Evolutionary conservation across 2,797 vertebrate species (phyloP), one percentile per base, ranked within the genome.

Genomic region (Gallinago solitaria): DNA sequence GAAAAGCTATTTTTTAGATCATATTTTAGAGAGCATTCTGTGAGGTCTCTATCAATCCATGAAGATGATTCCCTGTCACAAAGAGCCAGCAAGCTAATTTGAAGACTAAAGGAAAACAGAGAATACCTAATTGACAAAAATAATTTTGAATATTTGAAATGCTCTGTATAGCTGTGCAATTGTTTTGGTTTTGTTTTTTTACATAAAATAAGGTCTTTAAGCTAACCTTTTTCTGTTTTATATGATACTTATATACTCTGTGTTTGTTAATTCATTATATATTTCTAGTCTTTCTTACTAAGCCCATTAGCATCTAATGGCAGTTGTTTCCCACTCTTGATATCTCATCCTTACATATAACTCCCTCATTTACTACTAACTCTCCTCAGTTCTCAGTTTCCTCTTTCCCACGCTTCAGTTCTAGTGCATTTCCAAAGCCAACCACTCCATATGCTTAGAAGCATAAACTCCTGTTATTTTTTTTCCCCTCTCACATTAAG

Each of bases 371-470:
- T 95, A 73, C 90, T 88, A 79, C 54, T 37, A 60, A 41, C 60
- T 78, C 47, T 47, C 37, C 19, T 82, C 39, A 63, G 33, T 28
- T 87, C 67, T 56, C 84, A 61, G 73, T 37, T 91, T 86, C 69
- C 70, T 79, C 74, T 90, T 95, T 81, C 59, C 63, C 87, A 87
- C 65, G 7, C 57, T 65, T 90, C 30, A 63, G 51, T 79, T 96
- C 83, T 30, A 93, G 69, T 2, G 14, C 78, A 79, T 87, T 93
- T 90, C 67, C 63, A 90, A 93, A 93, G 85, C 54, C 41, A 95
- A 69, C 10, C 37, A 27, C 51, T 90, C 85, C 93, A 93, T 94
- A 91, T 93, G 88, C 67, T 95, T 87, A 82, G 51, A 73, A 48
- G 45, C 75, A 80, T 74, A 89, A 91, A 91, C 61, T 89, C 73